Evolutionary conservation across 2,113 vertebrate species (phyloP).

Genomic region (Ceuthmochares aereus): DNA sequence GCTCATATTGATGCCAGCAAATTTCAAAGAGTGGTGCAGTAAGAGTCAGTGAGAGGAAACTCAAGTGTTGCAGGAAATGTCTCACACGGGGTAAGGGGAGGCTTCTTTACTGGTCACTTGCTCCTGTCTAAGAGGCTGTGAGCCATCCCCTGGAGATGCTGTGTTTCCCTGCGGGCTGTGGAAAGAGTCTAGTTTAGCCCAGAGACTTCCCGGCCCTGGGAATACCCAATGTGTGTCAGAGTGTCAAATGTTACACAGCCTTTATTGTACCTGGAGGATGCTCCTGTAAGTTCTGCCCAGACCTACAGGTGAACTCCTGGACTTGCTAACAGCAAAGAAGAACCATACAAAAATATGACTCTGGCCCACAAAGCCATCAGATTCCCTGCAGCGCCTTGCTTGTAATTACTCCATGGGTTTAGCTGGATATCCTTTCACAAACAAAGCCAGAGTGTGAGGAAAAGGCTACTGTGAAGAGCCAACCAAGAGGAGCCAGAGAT

Average conservation of each 20-base stretch:
- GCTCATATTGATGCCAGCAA: background rate
- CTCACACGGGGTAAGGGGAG: background rate
- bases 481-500: background rate
- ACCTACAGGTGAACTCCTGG: fast-evolving
- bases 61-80: background rate
- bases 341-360: background rate
- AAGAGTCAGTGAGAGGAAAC: background rate
- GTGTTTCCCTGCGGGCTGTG: background rate
- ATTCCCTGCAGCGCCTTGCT: background rate
- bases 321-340: background rate
- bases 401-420: background rate
- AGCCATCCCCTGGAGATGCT: background rate
- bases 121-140: background rate
- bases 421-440: background rate
- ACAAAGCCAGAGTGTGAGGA: background rate
- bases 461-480: background rate
- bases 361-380: background rate
- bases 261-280: background rate
- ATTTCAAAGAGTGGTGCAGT: background rate
- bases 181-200: background rate
- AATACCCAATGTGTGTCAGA: background rate
- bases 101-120: background rate
- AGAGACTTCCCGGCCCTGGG: background rate
- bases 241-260: background rate
- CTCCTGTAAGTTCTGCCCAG: background rate